These are phyloP conservation scores for Mastomys natalensis DNA, from an alignment of 2,113 vertebrate genomes.

Conservation along the genomic window DNA sequence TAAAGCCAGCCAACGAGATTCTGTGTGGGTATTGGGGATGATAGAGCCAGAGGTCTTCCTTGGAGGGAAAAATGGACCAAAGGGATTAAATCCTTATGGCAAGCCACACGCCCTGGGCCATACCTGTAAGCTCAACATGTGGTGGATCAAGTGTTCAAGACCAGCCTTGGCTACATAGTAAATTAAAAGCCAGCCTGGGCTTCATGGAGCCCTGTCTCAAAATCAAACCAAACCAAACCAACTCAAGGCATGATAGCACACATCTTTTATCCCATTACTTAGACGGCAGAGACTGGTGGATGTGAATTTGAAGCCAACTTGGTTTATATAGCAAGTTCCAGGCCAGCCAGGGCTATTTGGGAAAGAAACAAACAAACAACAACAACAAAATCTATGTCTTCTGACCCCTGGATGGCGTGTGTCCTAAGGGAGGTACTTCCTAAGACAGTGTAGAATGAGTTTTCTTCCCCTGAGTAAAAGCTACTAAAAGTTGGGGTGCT, in stretches of 20 bases:
- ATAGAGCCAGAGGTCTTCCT: not conserved
- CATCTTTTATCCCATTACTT: not conserved
- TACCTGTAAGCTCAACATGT: not conserved
- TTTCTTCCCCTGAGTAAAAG: not conserved
- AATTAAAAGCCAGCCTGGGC: not conserved
- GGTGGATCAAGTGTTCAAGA: not conserved
- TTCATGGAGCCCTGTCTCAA: not conserved
- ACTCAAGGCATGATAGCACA: no score
- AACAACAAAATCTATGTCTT: not conserved
- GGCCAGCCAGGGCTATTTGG: not conserved
- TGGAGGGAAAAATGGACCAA: slow-evolving; percentile 25
- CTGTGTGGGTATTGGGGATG: not conserved
- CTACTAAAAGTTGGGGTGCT: not conserved
- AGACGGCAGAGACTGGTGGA: no score
- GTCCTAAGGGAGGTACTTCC: not conserved
- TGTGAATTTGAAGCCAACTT: not conserved
- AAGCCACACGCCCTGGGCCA: not conserved
- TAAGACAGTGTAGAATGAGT: not conserved
- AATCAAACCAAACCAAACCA: not conserved
- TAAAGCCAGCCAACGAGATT: not conserved
- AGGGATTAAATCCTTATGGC: not conserved
- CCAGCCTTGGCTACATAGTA: not conserved
- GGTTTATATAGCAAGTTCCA: not conserved
- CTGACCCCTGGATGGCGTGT: not conserved
- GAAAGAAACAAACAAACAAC: not conserved